phyloP scores from a whole-genome alignment of 2,113 vertebrate genomes.

The Cynocephalus volans region DNA sequence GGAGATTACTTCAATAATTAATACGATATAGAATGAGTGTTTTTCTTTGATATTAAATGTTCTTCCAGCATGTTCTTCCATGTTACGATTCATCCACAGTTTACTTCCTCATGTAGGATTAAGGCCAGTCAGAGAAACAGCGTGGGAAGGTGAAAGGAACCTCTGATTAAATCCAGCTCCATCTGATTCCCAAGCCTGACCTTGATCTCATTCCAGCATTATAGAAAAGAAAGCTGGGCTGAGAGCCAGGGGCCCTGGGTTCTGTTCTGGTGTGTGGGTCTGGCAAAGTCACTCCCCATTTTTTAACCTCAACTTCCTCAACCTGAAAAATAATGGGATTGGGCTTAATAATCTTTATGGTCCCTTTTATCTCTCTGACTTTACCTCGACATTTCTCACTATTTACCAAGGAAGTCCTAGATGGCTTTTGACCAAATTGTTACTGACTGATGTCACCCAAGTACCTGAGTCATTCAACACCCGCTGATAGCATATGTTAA shows the following conservation, averaged over 20 bases:
- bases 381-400: not conserved
- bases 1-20: not conserved
- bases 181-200: not conserved
- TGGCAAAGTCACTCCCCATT: not conserved
- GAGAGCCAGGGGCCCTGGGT: not conserved
- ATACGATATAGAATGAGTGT: not conserved
- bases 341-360: not conserved
- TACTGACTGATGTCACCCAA: not conserved
- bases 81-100: not conserved
- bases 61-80: not conserved
- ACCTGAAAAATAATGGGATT: not conserved
- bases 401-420: not conserved
- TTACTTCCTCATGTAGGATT: not conserved
- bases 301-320: not conserved
- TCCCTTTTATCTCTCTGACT: not conserved
- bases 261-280: not conserved
- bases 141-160: not conserved
- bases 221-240: not conserved
- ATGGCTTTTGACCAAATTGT: not conserved
- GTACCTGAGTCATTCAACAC: not conserved
- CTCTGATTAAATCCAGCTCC: not conserved
- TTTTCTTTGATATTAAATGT: slow-evolving; percentile 25
- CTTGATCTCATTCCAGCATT: fast-evolving
- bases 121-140: not conserved
- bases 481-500: not conserved